Evolutionary conservation across 2,113 vertebrate species (phyloP).

Genomic region (Himantopus leucocephalus): DNA sequence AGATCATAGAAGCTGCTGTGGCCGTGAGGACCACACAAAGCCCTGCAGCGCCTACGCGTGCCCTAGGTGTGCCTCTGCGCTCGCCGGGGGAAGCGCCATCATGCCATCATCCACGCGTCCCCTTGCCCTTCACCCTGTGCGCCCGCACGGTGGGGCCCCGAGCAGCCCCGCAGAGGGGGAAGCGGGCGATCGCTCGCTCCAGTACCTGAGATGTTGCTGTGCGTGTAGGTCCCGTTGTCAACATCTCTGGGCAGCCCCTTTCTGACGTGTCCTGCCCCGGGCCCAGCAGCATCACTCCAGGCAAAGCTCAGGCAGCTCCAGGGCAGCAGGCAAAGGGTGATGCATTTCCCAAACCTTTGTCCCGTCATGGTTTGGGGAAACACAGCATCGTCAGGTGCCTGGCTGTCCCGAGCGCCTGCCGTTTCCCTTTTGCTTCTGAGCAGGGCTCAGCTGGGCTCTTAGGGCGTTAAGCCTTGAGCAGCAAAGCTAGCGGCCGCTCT

Average conservation of each 20-base stretch:
- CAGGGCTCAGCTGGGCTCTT: conserved; percentile 48
- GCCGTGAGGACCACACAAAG: background rate
- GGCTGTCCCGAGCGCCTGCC: background rate
- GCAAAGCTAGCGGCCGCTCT: conserved; percentile 18
- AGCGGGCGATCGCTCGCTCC: fast-evolving
- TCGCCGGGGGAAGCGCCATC: fast-evolving
- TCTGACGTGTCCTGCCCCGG: background rate
- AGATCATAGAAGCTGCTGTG: background rate
- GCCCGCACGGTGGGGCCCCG: background rate
- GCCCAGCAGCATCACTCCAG: background rate
- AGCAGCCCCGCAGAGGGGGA: background rate
- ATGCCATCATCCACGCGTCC: fast-evolving
- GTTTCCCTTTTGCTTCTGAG: conserved; percentile 1
- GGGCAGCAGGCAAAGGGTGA: conserved; percentile 23
- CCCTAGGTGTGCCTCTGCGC: fast-evolving
- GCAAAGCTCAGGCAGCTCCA: conserved; percentile 47
- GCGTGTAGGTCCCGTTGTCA: background rate
- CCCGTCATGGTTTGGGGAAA: background rate
- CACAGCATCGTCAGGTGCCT: background rate
- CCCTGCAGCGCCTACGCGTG: fast-evolving
- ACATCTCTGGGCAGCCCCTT: background rate
- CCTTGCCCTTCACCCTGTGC: fast-evolving
- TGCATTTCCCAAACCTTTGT: background rate
- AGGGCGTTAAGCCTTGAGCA: conserved; percentile 43
- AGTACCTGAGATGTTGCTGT: conserved; percentile 61